phyloP scores from a whole-genome alignment of 2,113 vertebrate species.

The Oreocharis arfaki region DNA sequence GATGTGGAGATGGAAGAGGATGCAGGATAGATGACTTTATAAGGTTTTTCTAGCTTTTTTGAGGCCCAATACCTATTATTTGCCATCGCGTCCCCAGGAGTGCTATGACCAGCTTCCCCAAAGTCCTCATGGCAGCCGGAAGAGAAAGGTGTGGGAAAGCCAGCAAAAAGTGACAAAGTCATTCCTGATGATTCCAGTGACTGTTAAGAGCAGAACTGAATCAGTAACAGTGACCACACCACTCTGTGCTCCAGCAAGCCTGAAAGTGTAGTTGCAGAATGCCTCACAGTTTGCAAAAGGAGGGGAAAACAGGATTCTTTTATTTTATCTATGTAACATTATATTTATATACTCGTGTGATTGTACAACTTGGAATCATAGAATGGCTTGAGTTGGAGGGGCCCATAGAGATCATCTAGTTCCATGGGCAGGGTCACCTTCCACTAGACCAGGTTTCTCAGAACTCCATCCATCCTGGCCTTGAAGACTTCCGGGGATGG shows the following conservation, averaged over 20 bases:
- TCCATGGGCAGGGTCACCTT: background rate
- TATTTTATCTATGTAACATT: background rate
- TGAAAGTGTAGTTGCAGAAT: background rate
- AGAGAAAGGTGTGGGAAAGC: background rate
- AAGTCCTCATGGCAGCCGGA: background rate
- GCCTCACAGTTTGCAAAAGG: background rate
- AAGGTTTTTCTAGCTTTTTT: background rate
- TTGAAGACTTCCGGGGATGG: background rate
- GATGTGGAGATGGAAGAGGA: background rate
- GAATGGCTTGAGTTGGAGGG: background rate
- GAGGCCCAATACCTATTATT: background rate
- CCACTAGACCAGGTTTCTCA: background rate
- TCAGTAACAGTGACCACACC: background rate
- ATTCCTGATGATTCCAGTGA: background rate
- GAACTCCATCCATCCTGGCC: background rate
- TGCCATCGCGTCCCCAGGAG: background rate
- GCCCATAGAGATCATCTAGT: too few relatives aligned
- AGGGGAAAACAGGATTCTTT: background rate
- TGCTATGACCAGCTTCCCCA: background rate
- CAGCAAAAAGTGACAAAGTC: background rate
- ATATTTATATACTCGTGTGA: fast-evolving
- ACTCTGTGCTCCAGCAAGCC: background rate
- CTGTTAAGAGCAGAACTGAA: background rate
- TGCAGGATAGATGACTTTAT: background rate
- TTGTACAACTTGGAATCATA: background rate